Base-by-base conservation (phyloP, 2,113 vertebrate genomes). In the Odobenus rosmarus region DNA sequence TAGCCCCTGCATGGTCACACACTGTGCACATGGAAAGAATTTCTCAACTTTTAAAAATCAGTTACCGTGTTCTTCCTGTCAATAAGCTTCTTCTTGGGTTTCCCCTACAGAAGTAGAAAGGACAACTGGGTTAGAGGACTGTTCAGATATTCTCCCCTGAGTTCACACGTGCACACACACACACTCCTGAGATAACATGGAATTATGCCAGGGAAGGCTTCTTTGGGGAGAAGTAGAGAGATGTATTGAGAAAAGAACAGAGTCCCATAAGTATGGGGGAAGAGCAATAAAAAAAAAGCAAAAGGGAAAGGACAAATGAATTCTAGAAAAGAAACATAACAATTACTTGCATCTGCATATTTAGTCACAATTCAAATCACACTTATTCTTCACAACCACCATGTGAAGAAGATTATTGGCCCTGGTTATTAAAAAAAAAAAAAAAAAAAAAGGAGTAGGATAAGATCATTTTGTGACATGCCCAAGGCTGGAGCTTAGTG, bases 1-100 rank as follows among this genome's bases (percentile, higher is more conserved):
- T 77, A 42, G 28, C 95, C 88, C 84, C 42, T 89, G 23, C 87
- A 83, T 11, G 33, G 84, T 24, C 86, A 96, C 36, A 76, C 33
- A 67, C 1, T 26, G 57, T 16, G 76, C 59, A 26, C 53, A 90
- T 87, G 21, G 62, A 96, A 55, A 97, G 90, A 89, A 95, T 76
- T 89, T 91, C 95, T 97, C 96, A 96, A 88, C 94, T 96, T 94
- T 93, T 87, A 98, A 88, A 97, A 98, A 76, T 64, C 84, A 97
- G 97, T 99, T 99, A 99, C 99, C 98, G 98, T 90, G 96, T 76
- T 98, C 96, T 98, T 95, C 97, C 98, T 97, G 98, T 12, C 90
- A 97, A 31, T 55, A 98, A 88, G 49, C 97, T 98, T 98, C 96
- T 98, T 98, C 97, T 99, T 71, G 96, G 90, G 96, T 97, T 98